phyloP scores from a whole-genome alignment of 2,888 invertebrate genomes.

The Hofmannophila pseudospretella region DNA sequence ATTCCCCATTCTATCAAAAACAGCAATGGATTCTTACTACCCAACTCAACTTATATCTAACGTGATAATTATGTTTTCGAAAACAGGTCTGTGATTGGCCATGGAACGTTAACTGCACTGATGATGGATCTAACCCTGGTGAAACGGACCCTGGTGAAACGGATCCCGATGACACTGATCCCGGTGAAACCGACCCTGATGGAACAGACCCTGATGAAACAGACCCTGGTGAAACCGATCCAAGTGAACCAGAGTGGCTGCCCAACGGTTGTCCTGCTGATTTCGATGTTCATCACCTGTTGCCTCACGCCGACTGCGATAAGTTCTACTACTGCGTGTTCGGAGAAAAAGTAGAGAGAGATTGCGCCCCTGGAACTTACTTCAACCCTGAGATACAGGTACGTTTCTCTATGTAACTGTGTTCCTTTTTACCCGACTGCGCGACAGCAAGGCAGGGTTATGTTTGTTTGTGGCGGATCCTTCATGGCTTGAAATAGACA shows the following conservation, averaged over 20 bases:
- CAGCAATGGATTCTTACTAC: too few relatives aligned
- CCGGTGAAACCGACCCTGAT: background rate
- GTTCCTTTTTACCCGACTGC: too few relatives aligned
- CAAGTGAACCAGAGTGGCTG: background rate
- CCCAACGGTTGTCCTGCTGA: slow-evolving; percentile 27
- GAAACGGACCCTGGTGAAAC: background rate
- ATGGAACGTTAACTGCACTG: slow-evolving; percentile 12
- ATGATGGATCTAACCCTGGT: background rate
- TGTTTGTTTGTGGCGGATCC: too few relatives aligned
- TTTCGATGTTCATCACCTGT: slow-evolving; percentile 21
- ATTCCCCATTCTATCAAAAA: too few relatives aligned
- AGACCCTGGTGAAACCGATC: background rate
- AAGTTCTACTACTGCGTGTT: slow-evolving; percentile 36
- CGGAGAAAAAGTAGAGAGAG: slow-evolving; percentile 23
- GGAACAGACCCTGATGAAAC: background rate
- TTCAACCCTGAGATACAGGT: slow-evolving; percentile 30
- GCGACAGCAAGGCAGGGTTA: too few relatives aligned
- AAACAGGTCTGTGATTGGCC: background rate
- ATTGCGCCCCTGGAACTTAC: slow-evolving; percentile 22
- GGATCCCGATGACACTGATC: background rate
- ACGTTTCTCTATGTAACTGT: too few relatives aligned
- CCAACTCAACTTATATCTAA: too few relatives aligned
- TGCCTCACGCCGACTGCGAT: slow-evolving; percentile 28
- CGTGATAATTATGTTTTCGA: too few relatives aligned
- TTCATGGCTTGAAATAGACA: too few relatives aligned